Evolutionary conservation across 2,888 invertebrate species (phyloP).

Genomic region (Eristalis arbustorum): DNA sequence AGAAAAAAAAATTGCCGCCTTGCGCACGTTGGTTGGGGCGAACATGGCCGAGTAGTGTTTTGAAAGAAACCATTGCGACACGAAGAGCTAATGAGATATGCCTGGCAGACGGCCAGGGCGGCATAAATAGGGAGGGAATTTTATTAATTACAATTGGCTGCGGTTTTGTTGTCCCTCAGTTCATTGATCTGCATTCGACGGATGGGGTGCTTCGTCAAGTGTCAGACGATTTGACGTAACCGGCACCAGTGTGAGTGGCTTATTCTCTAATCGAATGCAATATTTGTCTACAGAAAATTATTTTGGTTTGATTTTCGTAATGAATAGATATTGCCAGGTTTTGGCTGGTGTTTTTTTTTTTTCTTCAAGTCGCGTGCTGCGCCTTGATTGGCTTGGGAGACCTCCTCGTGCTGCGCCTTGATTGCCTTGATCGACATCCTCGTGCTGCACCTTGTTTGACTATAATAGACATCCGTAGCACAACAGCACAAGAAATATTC

Average conservation of each 20-base stretch:
- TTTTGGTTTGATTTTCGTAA: too few species aligned
- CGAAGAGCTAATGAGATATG: conserved; percentile 17
- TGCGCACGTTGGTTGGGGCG: not conserved
- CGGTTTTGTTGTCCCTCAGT: conserved; percentile 5
- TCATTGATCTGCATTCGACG: conserved; percentile 47
- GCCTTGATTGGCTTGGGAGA: too few species aligned
- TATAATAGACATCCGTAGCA: too few species aligned
- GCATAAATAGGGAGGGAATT: conserved; percentile 17
- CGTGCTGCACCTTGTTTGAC: too few species aligned
- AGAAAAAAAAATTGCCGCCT: not conserved
- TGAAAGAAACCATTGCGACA: not conserved
- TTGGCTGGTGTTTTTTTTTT: too few species aligned
- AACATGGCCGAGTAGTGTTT: not conserved
- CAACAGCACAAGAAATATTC: too few species aligned
- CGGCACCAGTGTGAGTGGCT: not conserved
- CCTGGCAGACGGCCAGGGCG: conserved; percentile 44
- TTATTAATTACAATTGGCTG: conserved; percentile 44
- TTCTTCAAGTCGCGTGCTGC: too few species aligned
- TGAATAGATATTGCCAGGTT: too few species aligned
- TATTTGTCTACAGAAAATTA: not conserved
- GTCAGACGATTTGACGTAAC: not conserved
- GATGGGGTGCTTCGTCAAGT: not conserved
- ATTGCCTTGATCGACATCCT: too few species aligned
- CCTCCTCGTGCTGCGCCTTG: too few species aligned
- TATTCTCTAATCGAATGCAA: not conserved